phyloP scores from a whole-genome alignment of 2,888 invertebrate genomes.

The Synanthedon myopaeformis region DNA sequence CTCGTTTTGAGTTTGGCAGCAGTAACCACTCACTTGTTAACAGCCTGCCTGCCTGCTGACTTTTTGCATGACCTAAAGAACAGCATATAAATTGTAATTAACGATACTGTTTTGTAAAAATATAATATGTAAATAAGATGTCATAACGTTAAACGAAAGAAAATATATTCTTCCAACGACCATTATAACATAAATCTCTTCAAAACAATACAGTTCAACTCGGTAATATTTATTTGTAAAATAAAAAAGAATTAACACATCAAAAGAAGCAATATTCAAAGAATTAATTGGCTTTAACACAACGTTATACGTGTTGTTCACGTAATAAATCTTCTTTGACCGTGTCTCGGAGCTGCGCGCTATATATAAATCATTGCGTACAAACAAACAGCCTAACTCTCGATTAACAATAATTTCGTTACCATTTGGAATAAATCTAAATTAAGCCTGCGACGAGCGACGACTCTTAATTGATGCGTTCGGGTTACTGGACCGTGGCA shows the following conservation, averaged over 20 bases:
- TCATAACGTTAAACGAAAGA: too few relatives aligned
- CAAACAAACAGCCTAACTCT: slow-evolving; percentile 11
- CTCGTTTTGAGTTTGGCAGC: too few relatives aligned
- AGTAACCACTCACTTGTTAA: too few relatives aligned
- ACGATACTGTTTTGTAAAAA: too few relatives aligned
- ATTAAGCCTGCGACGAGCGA: slow-evolving; percentile 30
- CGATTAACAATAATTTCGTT: slow-evolving; percentile 49
- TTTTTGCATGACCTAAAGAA: too few relatives aligned
- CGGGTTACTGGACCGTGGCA: slow-evolving; percentile 43
- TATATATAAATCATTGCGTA: slow-evolving; percentile 8
- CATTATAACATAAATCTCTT: not conserved
- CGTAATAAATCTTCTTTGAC: not conserved
- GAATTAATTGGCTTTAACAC: slow-evolving; percentile 1
- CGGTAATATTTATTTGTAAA: too few relatives aligned
- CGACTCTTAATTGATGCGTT: slow-evolving; percentile 48
- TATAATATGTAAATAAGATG: too few relatives aligned
- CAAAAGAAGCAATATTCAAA: not conserved
- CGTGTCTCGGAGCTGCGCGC: not conserved
- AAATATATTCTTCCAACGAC: not conserved
- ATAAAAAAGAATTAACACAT: not conserved
- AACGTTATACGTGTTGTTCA: slow-evolving; percentile 1
- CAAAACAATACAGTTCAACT: slow-evolving; percentile 1
- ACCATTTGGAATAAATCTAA: slow-evolving; percentile 49
- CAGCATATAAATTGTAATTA: too few relatives aligned
- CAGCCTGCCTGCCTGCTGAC: too few relatives aligned